Evolutionary conservation across 1,140 invertebrate species (phyloP), one percentile per base, ranked within the genome.

Genomic region (Protaetia brevitarsis): DNA sequence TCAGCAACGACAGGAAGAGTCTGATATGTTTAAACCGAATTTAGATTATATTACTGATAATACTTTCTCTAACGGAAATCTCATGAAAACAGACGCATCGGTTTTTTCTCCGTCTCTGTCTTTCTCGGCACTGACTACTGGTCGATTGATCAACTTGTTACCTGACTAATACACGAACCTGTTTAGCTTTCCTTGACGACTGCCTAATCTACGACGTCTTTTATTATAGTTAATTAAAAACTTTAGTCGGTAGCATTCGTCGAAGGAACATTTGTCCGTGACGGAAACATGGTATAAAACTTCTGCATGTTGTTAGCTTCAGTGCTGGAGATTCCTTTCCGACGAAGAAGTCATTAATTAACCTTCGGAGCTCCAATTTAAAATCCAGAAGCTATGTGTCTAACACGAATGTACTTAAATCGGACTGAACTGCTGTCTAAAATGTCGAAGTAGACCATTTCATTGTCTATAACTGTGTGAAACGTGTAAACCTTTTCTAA

Each of bases 261-360:
- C 89, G 77, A 94, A 94, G 26, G 90, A 92, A 69, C 88, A 88
- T 68, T 90, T 89, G 74, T 93, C 90, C 3, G 90, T 91, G 2
- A 94, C 88, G 0, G 91, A 90, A 74, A 94, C 77, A 94, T 90
- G 1, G 80, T 31, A 94, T 86, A 94, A 94, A 3, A 89, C 92
- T 74, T 95, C 91, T 13, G 89, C 91, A 89, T 81, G 30, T 93
- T 90, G 72, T 92, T 89, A 10, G 87, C 85, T 75, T 94, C 91
- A 89, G 74, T 23, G 84, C 85, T 16, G 86, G 77, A 57, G 86
- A 86, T 77, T 89, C 87, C 81, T 84, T 80, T 89, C 86, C 87
- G 88, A 73, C 3, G 78, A 78, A n/a, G n/a, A n/a, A n/a, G n/a
- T n/a, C n/a, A n/a, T n/a, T n/a, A n/a, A n/a, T n/a, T n/a, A n/a